phyloP scores from a whole-genome alignment of 2,888 invertebrate species.

The Hypercompe scribonia region DNA sequence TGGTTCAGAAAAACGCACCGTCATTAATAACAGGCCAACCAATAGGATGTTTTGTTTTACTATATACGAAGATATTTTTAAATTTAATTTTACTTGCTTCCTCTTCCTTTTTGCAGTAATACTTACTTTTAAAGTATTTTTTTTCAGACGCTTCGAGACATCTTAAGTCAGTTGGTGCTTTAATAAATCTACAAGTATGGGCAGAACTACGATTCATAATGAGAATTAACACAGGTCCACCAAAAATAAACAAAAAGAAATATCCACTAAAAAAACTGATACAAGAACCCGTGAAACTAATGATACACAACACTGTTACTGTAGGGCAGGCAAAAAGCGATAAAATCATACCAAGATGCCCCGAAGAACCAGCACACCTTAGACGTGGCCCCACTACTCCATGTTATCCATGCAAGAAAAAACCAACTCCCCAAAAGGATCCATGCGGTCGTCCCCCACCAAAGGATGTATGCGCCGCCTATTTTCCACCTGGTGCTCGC shows the following conservation, averaged over 20 bases:
- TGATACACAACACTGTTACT: not conserved
- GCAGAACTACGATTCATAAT: not conserved
- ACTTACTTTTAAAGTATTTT: not conserved
- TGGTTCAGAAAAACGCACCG: too few species aligned
- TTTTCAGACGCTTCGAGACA: constrained; percentile 10
- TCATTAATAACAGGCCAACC: too few species aligned
- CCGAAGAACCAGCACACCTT: not conserved
- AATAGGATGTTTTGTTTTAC: too few species aligned
- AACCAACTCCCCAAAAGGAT: not conserved
- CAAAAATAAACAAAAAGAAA: not conserved
- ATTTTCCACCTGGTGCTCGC: not conserved
- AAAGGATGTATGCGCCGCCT: not conserved
- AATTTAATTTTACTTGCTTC: too few species aligned
- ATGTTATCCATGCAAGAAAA: not conserved
- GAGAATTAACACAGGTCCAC: not conserved
- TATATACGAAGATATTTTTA: too few species aligned
- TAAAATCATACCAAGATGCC: constrained; percentile 2
- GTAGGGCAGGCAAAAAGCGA: not conserved
- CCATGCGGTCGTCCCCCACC: not conserved
- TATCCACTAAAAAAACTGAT: not conserved
- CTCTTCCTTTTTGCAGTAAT: not conserved
- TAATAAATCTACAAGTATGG: not conserved
- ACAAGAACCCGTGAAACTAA: not conserved
- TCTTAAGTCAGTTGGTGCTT: constrained; percentile 2
- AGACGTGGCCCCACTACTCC: constrained; percentile 12